Evolutionary conservation across 2,888 invertebrate genomes (phyloP), one percentile per base, ranked within the genome.

Genomic region (Amblyteles armatorius): DNA sequence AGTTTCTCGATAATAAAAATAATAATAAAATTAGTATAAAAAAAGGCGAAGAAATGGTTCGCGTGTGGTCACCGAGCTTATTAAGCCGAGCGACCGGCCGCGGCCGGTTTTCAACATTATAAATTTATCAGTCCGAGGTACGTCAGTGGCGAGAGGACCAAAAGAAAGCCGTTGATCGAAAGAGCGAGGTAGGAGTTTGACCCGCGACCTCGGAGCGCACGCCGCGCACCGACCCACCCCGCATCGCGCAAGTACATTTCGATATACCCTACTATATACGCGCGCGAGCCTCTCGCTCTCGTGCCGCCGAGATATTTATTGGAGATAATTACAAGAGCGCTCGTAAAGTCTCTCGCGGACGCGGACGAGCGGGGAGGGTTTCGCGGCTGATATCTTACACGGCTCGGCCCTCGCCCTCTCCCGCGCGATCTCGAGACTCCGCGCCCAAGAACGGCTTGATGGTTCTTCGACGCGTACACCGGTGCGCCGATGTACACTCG

Each of bases 321-420:
- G 93, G 89, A 93, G 93, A 93, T 93, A 93, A 93, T 93, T 93
- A 93, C 92, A 93, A 92, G 93, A 92, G 91, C 91, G 93, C 91
- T 93, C 93, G 92, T 93, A 93, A 93, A 93, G 91, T 93, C 92
- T 91, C 63, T 60, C 78, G 77, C 33, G 67, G 40, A 78, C 68
- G 65, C 82, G 90, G 89, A 90, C 90, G 90, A 90, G 89, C 90
- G 86, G 74, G 67, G 44, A 44, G 44, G 90, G 90, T 92, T 91
- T 90, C 91, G 90, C 89, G 88, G 91, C 89, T 92, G 93, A 93
- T 93, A 93, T 93, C 93, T 93, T 92, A 91, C 92, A 92, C 92
- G 86, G 90, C 71, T 71, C 77, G 79, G 44, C 83, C 65, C 60
- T 81, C 86, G 78, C 80, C 68, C 84, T 74, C 29, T 50, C 50